A percentile compares a stretch with the other conserved stretches of the same genome.
Conservation (phyloP, 2,888 invertebrate species). For the Troides aeacus region DNA sequence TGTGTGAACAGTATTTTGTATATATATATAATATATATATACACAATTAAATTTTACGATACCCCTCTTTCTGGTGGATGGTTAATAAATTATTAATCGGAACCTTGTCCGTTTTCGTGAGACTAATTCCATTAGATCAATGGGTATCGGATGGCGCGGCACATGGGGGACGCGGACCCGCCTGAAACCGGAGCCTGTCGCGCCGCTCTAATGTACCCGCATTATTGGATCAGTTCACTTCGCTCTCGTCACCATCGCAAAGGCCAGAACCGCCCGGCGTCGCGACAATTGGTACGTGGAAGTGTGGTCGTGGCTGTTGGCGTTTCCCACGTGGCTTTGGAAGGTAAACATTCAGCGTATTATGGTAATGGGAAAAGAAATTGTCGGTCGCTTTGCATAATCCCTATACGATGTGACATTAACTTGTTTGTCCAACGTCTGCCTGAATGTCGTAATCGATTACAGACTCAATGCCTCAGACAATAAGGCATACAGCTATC, state of each 20-base stretch:
- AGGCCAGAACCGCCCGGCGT: conserved; percentile 33
- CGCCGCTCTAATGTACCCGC: conserved; percentile 28
- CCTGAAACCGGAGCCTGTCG: conserved; percentile 25
- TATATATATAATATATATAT: too few relatives aligned
- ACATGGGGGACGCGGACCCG: conserved; percentile 20
- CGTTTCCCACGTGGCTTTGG: conserved; percentile 67
- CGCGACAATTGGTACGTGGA: conserved; percentile 7
- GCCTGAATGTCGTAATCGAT: background rate
- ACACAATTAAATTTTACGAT: too few relatives aligned
- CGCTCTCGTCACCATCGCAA: conserved; percentile 27
- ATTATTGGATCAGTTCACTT: conserved; percentile 16
- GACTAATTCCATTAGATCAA: background rate
- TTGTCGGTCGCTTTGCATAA: conserved; percentile 71
- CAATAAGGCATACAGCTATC: conserved; percentile 34
- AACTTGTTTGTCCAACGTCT: conserved; percentile 54
- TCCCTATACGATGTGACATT: conserved; percentile 65
- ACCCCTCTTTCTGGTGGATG: too few relatives aligned
- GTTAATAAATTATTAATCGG: too few relatives aligned
- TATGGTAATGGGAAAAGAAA: conserved; percentile 69
- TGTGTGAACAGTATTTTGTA: too few relatives aligned
- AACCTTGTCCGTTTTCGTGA: background rate
- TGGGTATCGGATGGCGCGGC: background rate
- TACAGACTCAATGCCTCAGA: conserved; percentile 11
- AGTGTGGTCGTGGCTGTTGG: conserved; percentile 44
- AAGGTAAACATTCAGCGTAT: conserved; percentile 58